These are phyloP conservation scores for Coreius guichenoti DNA, from an alignment of 2,797 vertebrate genomes.

Conservation along the genomic window DNA sequence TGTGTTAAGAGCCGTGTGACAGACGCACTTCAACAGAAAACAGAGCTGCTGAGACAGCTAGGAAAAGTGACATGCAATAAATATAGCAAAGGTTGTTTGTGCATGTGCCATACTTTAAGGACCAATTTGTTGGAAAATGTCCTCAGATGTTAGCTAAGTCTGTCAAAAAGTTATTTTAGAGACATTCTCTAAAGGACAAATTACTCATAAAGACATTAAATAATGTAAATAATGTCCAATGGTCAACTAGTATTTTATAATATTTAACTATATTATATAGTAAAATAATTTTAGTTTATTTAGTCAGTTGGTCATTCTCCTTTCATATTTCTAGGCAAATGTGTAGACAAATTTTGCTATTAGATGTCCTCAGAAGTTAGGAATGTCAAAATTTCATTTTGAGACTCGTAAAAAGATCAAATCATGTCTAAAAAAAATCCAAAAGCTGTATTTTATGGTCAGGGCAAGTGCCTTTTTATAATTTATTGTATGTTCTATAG, in stretches of 20 bases:
- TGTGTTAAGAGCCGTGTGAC: constrained; percentile 20
- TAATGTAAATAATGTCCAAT: not conserved
- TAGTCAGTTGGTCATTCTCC: not conserved
- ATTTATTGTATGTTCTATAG: not conserved
- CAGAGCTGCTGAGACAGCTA: constrained; percentile 23
- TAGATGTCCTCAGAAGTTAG: not conserved
- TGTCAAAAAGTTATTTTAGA: not conserved
- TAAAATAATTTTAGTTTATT: not conserved
- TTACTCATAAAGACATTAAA: not conserved
- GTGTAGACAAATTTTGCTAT: not conserved
- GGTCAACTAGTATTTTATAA: not conserved
- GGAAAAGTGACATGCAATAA: not conserved
- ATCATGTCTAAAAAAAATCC: not conserved
- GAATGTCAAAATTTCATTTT: not conserved
- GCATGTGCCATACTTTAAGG: not conserved
- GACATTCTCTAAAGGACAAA: not conserved
- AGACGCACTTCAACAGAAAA: not conserved
- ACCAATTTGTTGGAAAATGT: not conserved
- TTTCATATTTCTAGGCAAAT: not conserved
- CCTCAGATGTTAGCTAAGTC: not conserved
- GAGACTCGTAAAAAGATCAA: not conserved
- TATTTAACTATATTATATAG: not conserved
- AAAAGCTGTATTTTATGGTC: not conserved
- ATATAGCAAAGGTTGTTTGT: constrained; percentile 12
- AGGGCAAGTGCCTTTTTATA: not conserved